Evolutionary conservation across 1,140 invertebrate genomes (phyloP).

Genomic region (Pseudomyrmex cubaensis): DNA sequence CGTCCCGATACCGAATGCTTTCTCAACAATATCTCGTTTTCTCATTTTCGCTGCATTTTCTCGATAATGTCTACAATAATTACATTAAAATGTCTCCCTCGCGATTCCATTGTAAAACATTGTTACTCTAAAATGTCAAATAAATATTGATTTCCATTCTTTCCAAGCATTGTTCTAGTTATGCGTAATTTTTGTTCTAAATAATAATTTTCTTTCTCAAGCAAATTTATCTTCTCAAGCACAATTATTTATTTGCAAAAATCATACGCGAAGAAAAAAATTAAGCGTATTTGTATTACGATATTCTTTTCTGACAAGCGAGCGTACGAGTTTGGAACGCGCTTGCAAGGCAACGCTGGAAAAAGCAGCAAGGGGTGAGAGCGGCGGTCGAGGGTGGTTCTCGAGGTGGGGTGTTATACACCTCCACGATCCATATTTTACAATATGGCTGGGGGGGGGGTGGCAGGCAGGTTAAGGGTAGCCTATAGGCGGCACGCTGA

Average conservation of each 20-base stretch:
- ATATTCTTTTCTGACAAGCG: constrained; percentile 43
- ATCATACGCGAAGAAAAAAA: neutral
- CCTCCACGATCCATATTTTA: constrained; percentile 85
- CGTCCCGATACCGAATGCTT: constrained; percentile 38
- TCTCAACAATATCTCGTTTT: constrained; percentile 17
- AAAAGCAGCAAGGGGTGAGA: constrained; percentile 52
- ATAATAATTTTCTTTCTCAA: neutral
- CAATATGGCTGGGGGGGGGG: constrained; percentile 83
- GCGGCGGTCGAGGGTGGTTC: constrained; percentile 47
- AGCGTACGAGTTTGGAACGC: neutral
- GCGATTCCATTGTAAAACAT: neutral
- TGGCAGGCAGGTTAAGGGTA: constrained; percentile 80
- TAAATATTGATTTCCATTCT: neutral
- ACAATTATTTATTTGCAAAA: neutral
- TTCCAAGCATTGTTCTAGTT: too few species aligned
- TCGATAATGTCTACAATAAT: constrained; percentile 1
- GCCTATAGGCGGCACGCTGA: constrained; percentile 82
- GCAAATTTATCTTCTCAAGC: neutral
- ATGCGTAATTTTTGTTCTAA: neutral
- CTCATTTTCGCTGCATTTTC: constrained; percentile 11
- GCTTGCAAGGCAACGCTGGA: constrained; percentile 49
- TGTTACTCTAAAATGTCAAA: neutral
- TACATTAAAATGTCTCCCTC: neutral
- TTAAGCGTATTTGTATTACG: neutral
- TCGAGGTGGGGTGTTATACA: constrained; percentile 80